Conservation (phyloP, 2,113 vertebrate species). For the Charina bottae region DNA sequence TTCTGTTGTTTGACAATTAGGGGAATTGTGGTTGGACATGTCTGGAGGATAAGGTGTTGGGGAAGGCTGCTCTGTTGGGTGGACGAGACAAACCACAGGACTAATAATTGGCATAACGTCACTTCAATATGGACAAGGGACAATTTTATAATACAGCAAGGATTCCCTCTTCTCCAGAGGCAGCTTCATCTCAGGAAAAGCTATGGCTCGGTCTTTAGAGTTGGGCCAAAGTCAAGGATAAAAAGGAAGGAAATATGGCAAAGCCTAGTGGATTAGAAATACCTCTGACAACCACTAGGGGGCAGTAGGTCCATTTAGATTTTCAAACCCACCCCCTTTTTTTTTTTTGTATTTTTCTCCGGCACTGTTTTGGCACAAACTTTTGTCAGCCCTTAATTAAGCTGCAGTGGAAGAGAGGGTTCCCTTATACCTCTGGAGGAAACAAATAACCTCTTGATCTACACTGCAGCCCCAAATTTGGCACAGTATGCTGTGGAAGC, state of each 20-base stretch:
- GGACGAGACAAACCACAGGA: conserved; percentile 7
- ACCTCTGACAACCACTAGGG: conserved; percentile 26
- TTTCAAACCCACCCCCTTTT: neutral
- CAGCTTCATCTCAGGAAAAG: conserved; percentile 17
- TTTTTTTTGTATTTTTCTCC: neutral
- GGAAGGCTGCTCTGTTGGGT: neutral
- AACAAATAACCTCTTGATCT: conserved; percentile 27
- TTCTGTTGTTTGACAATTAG: neutral
- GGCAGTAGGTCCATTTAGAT: conserved; percentile 11
- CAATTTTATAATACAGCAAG: neutral
- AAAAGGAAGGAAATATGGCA: conserved; percentile 4
- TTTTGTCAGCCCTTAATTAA: conserved; percentile 42
- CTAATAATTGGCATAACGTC: neutral
- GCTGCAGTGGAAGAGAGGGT: conserved; percentile 15
- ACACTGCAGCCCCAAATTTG: conserved; percentile 30
- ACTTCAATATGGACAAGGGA: neutral
- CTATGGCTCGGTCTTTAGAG: conserved; percentile 29
- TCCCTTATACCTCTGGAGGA: neutral
- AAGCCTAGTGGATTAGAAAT: conserved; percentile 28
- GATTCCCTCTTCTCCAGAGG: conserved; percentile 11
- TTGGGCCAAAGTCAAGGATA: neutral
- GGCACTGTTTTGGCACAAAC: conserved; percentile 35
- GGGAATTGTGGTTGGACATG: neutral
- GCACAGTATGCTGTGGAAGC: conserved; percentile 30
- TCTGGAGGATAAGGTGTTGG: neutral